Evolutionary conservation across 1,140 invertebrate species (phyloP).

Genomic region (Andricus grossulariae): DNA sequence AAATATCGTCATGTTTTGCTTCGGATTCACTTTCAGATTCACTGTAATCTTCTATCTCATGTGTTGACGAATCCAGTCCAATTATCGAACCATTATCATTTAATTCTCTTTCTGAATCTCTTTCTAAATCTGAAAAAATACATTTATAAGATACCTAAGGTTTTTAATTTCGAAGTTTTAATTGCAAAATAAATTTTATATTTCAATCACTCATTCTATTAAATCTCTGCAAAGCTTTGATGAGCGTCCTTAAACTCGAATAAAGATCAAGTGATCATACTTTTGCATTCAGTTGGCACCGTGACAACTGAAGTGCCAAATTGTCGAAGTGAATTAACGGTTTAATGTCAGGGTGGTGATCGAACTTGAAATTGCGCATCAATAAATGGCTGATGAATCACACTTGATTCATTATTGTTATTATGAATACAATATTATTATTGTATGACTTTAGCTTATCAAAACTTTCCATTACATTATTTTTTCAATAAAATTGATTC

Average conservation of each 20-base stretch:
- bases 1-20: conserved; percentile 13
- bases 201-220: too few species aligned
- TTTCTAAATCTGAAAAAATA: not conserved
- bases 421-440: not conserved
- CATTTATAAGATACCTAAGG: too few species aligned
- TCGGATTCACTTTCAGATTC: conserved; percentile 8
- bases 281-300: conserved; percentile 7
- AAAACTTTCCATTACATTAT: not conserved
- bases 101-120: not conserved
- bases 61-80: not conserved
- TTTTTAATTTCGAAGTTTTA: too few species aligned
- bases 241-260: not conserved
- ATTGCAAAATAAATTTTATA: too few species aligned
- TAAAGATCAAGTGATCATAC: not conserved
- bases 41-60: not conserved
- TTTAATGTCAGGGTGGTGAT: conserved; percentile 17
- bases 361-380: conserved; percentile 10
- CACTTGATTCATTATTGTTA: too few species aligned
- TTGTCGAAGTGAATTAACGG: not conserved
- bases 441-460: not conserved
- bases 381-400: not conserved
- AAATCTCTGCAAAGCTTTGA: not conserved
- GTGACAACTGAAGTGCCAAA: conserved; percentile 8
- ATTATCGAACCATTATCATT: not conserved
- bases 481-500: too few species aligned